A percentile compares a stretch with the other conserved stretches of the same genome.
These are phyloP conservation scores for Micromesistius poutassou DNA, from an alignment of 2,797 vertebrate genomes.

Conservation along the genomic window DNA sequence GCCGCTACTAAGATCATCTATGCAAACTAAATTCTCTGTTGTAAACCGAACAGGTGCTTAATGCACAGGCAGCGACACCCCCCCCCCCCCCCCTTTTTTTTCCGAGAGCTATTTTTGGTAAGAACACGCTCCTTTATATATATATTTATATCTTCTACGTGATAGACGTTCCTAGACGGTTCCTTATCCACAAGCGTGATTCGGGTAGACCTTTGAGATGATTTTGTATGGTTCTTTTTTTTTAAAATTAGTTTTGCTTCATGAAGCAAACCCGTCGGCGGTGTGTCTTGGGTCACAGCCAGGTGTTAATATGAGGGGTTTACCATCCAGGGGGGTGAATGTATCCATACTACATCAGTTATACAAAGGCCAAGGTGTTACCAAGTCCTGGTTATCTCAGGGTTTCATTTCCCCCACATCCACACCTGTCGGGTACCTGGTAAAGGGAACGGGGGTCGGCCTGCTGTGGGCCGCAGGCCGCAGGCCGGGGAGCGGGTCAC, in stretches of 20 bases:
- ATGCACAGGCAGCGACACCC: constrained; percentile 49
- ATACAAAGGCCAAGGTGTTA: constrained; percentile 28
- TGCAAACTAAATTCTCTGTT: constrained; percentile 64
- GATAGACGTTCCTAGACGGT: constrained; percentile 17
- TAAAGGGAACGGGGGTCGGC: not conserved
- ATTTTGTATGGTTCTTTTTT: constrained; percentile 28
- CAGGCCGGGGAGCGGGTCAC: not conserved
- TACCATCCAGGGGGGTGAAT: constrained; percentile 3
- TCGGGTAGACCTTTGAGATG: constrained; percentile 25
- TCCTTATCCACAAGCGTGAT: constrained; percentile 27
- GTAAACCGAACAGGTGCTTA: constrained; percentile 31
- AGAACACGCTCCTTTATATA: constrained; percentile 49
- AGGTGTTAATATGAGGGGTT: not conserved
- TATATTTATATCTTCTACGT: constrained; percentile 24
- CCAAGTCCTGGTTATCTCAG: constrained; percentile 64
- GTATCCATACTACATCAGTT: constrained; percentile 31
- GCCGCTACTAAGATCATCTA: constrained; percentile 56
- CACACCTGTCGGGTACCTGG: constrained; percentile 29
- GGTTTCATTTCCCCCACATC: constrained; percentile 54
- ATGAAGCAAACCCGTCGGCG: constrained; percentile 15
- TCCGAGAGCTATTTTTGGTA: constrained; percentile 62
- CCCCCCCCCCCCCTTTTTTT: constrained; percentile 41
- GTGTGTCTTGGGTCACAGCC: not conserved
- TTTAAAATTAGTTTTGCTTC: constrained; percentile 20
- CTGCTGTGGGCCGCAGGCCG: not conserved